phyloP scores from a whole-genome alignment of 2,113 vertebrate genomes.

The Sporophila hypoxantha region DNA sequence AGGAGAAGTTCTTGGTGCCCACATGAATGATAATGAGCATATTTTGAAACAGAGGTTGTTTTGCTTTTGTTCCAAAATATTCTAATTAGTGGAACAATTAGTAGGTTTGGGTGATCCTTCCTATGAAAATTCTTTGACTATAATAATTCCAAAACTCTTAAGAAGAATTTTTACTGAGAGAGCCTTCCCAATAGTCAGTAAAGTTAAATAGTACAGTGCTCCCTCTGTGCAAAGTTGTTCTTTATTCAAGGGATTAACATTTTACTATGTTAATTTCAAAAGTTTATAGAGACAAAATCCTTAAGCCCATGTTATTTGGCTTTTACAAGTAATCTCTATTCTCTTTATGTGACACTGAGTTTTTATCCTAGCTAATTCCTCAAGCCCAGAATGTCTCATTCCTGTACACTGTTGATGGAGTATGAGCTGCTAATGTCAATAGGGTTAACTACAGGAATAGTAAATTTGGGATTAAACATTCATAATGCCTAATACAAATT shows the following conservation, averaged over 20 bases:
- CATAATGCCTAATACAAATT: constrained; percentile 22
- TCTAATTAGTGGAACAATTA: neutral
- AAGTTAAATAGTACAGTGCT: neutral
- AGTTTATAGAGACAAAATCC: neutral
- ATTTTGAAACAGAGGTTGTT: neutral
- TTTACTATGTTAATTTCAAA: neutral
- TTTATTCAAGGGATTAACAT: neutral
- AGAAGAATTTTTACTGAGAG: neutral
- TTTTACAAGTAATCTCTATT: constrained; percentile 5
- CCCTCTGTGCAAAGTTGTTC: neutral
- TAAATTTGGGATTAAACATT: constrained; percentile 40
- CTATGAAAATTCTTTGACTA: neutral
- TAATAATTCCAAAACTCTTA: neutral
- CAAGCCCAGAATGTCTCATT: neutral
- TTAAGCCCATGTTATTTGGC: neutral
- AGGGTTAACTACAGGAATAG: constrained; percentile 34
- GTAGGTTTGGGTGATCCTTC: neutral
- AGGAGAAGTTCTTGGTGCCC: neutral
- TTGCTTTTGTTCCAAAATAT: neutral
- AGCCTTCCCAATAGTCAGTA: neutral
- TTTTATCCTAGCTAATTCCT: neutral
- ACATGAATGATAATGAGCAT: neutral
- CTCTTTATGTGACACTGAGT: neutral
- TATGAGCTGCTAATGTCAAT: neutral
- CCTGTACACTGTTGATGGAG: neutral